These are phyloP conservation scores for Apolygus lucorum DNA, from an alignment of 1,140 invertebrate species.

Conservation along the genomic window DNA sequence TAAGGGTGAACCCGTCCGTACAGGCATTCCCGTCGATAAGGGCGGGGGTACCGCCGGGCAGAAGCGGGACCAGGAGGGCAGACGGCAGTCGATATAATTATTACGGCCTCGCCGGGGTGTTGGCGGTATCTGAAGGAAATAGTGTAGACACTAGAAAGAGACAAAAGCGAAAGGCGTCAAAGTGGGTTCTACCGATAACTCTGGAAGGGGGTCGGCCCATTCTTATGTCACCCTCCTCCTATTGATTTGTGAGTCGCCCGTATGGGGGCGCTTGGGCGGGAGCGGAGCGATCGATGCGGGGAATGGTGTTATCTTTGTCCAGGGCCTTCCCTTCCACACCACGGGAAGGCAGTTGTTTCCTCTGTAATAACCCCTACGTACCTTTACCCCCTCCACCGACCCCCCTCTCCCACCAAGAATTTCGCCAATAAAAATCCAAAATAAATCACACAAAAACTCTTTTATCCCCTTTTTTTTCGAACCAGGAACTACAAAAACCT, in stretches of 20 bases:
- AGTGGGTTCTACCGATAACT: neutral
- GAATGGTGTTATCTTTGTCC: conserved; percentile 21
- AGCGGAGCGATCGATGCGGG: conserved; percentile 26
- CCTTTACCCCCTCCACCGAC: neutral
- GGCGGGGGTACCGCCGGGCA: too few species aligned
- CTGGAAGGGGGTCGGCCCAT: neutral
- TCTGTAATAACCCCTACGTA: conserved; percentile 14
- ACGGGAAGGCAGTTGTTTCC: conserved; percentile 7
- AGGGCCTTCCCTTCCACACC: neutral
- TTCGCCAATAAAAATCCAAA: neutral
- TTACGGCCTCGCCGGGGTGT: too few species aligned
- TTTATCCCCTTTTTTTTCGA: too few species aligned
- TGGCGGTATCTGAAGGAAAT: too few species aligned
- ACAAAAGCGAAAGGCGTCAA: neutral
- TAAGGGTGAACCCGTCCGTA: too few species aligned
- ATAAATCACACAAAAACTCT: too few species aligned
- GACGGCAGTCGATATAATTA: too few species aligned
- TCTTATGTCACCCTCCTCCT: conserved; percentile 11
- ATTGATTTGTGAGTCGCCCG: conserved; percentile 15
- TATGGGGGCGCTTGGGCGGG: conserved; percentile 19
- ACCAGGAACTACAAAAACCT: too few species aligned
- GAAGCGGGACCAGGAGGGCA: too few species aligned
- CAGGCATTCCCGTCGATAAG: too few species aligned
- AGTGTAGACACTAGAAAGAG: too few species aligned
- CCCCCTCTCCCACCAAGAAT: neutral